These are phyloP conservation scores for Teinopalpus imperialis DNA, from an alignment of 2,888 invertebrate species.

Conservation along the genomic window DNA sequence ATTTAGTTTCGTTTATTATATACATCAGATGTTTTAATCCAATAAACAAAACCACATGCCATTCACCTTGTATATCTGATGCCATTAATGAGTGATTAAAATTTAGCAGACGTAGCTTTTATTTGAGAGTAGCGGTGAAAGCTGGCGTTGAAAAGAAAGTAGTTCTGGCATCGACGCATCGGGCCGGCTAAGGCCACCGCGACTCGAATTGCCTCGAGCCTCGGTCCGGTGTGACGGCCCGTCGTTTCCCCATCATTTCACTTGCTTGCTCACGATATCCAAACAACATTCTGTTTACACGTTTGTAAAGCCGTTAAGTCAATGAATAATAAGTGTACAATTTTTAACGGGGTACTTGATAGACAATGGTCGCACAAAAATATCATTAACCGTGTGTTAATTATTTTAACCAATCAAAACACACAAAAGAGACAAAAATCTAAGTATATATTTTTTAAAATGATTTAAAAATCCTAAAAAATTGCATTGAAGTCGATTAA, in stretches of 20 bases:
- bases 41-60: too few relatives aligned
- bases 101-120: slow-evolving; percentile 68
- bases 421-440: too few relatives aligned
- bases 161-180: slow-evolving; percentile 68
- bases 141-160: slow-evolving; percentile 78
- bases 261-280: slow-evolving; percentile 34
- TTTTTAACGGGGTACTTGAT: not conserved
- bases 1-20: too few relatives aligned
- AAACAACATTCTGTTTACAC: slow-evolving; percentile 26
- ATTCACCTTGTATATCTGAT: slow-evolving; percentile 27
- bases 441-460: too few relatives aligned
- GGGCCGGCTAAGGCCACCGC: slow-evolving; percentile 36
- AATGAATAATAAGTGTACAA: slow-evolving; percentile 1
- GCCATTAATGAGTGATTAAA: slow-evolving; percentile 46
- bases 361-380: too few relatives aligned
- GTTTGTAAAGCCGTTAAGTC: slow-evolving; percentile 11
- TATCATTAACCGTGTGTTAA: too few relatives aligned
- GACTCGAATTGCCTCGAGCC: slow-evolving; percentile 33
- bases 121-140: slow-evolving; percentile 71
- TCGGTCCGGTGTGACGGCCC: slow-evolving; percentile 50
- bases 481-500: too few relatives aligned
- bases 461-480: too few relatives aligned
- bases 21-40: too few relatives aligned
- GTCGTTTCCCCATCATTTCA: slow-evolving; percentile 66
- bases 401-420: too few relatives aligned